A percentile compares a stretch with the other conserved stretches of the same genome.
Evolutionary conservation across 2,113 vertebrate species (phyloP).

Genomic region (Talpa occidentalis): DNA sequence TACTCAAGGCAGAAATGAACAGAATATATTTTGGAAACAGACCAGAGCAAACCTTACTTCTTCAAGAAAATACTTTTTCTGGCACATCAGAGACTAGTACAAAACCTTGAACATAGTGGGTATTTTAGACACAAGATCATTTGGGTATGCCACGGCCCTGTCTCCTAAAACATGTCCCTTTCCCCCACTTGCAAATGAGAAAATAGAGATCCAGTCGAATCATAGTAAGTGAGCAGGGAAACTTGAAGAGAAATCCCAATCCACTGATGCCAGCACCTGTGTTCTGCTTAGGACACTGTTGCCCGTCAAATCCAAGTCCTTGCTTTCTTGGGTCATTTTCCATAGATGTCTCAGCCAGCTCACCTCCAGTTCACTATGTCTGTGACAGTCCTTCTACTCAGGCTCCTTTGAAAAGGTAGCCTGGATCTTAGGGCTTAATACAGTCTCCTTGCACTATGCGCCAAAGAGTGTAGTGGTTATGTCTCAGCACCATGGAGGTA

Average conservation of each 20-base stretch:
- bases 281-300: background rate
- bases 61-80: background rate
- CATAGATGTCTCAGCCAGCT: background rate
- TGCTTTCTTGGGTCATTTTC: background rate
- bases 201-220: background rate
- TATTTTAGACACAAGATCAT: background rate
- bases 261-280: background rate
- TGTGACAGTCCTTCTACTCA: background rate
- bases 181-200: background rate
- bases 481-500: no score
- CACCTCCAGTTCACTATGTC: background rate
- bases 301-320: background rate
- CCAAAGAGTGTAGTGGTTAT: no score
- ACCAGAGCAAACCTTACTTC: background rate
- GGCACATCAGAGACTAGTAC: background rate
- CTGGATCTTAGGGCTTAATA: background rate
- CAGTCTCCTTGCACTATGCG: background rate
- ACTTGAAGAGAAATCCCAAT: background rate
- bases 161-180: background rate
- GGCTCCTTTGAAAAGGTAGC: background rate
- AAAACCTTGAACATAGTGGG: background rate
- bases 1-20: background rate
- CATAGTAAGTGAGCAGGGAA: background rate
- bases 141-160: background rate
- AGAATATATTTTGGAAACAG: slow-evolving; percentile 17